A percentile compares a stretch with the other conserved stretches of the same genome.
Evolutionary conservation across 2,888 invertebrate species (phyloP).

Genomic region (Lasioglossum lativentre): DNA sequence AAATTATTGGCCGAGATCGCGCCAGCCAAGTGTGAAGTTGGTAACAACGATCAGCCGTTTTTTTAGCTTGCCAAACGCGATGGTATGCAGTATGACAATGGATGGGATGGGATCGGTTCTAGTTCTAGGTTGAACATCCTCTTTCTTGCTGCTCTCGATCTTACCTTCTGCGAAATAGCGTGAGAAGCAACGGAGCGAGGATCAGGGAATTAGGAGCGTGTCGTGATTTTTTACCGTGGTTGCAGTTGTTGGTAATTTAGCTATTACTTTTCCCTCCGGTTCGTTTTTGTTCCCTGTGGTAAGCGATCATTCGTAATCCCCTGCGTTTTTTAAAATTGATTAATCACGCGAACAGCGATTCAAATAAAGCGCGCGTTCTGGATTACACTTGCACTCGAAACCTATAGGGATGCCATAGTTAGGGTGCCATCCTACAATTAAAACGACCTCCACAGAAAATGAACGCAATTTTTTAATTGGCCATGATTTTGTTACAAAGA

Average conservation of each 20-base stretch:
- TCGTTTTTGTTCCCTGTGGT: not conserved
- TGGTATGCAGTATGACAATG: not conserved
- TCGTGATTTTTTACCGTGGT: not conserved
- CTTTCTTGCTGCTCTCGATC: not conserved
- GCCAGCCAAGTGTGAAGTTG: not conserved
- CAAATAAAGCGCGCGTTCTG: too few relatives aligned
- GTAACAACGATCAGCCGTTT: not conserved
- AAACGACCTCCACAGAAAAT: too few relatives aligned
- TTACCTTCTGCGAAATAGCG: not conserved
- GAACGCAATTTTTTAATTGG: too few relatives aligned
- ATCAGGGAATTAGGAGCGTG: not conserved
- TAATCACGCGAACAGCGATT: too few relatives aligned
- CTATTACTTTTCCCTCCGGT: not conserved
- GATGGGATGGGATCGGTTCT: slow-evolving; percentile 7
- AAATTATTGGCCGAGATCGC: not conserved
- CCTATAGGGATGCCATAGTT: too few relatives aligned
- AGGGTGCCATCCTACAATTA: too few relatives aligned
- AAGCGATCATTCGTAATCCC: too few relatives aligned
- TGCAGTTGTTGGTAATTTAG: not conserved
- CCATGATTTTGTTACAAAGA: too few relatives aligned
- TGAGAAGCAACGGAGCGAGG: not conserved
- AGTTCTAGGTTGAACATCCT: not conserved
- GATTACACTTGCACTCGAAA: too few relatives aligned
- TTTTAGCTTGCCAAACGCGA: not conserved
- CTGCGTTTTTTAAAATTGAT: too few relatives aligned